Conservation (phyloP, 30 jellyfish, hydroid and myxozoan genomes). For the Aurelia aurita region DNA sequence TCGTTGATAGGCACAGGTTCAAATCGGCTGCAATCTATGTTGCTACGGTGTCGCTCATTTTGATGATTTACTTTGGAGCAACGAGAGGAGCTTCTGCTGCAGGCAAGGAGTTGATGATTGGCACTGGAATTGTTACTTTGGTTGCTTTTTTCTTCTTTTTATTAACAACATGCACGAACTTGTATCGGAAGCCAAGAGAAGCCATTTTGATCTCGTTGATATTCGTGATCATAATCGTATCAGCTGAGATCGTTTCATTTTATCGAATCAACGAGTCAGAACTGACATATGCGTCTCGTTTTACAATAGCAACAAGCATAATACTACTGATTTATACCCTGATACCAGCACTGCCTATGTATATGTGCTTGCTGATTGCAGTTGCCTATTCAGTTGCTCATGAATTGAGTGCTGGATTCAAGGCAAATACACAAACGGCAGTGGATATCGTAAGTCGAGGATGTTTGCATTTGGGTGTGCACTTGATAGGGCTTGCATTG, state of each 20-base stretch:
- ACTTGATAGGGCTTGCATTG: constrained; percentile 91
- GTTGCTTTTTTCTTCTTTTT: constrained; percentile 74
- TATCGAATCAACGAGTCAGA: constrained; percentile 69
- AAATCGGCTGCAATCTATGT: constrained; percentile 92
- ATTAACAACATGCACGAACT: constrained; percentile 80
- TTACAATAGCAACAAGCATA: constrained; percentile 89
- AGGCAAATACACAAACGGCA: constrained; percentile 4
- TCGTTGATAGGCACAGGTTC: constrained; percentile 90
- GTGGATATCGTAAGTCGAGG: constrained; percentile 51
- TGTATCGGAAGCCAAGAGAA: constrained; percentile 87
- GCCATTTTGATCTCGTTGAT: constrained; percentile 86
- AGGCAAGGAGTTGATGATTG: constrained; percentile 71
- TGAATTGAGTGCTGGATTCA: constrained; percentile 81
- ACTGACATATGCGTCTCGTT: constrained; percentile 90
- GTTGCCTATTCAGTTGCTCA: constrained; percentile 86
- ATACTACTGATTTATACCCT: constrained; percentile 89
- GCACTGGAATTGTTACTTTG: constrained; percentile 73
- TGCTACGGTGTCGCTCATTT: constrained; percentile 80
- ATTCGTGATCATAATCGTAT: constrained; percentile 70
- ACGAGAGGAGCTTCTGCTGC: constrained; percentile 64
- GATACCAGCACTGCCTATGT: constrained; percentile 98
- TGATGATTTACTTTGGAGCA: constrained; percentile 84
- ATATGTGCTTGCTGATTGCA: constrained; percentile 86
- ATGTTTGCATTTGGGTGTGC: constrained; percentile 90
- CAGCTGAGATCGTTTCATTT: constrained; percentile 84